phyloP scores from a whole-genome alignment of 2,113 vertebrate genomes.

The Xiphophorus maculatus region DNA sequence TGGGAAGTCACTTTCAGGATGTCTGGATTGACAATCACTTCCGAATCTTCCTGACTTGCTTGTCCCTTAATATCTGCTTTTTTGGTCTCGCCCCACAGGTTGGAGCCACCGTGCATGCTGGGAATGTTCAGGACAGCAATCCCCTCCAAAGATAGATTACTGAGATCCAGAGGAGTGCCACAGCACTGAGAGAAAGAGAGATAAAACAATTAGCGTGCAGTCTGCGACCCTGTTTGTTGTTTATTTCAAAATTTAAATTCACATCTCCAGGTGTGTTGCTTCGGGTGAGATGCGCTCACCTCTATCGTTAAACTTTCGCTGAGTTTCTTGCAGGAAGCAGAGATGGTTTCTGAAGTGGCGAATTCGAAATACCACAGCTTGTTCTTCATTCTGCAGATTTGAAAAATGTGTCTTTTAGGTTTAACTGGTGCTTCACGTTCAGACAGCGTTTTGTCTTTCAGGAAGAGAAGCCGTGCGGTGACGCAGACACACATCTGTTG shows the following conservation, averaged over 20 bases:
- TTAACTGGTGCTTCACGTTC: slow-evolving; percentile 20
- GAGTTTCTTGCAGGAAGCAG: slow-evolving; percentile 92
- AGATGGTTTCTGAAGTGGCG: slow-evolving; percentile 93
- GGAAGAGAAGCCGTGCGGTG: slow-evolving; percentile 6
- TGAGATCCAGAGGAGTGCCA: slow-evolving; percentile 86
- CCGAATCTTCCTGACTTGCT: slow-evolving; percentile 73
- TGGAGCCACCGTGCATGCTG: slow-evolving; percentile 93
- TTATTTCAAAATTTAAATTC: slow-evolving; percentile 20
- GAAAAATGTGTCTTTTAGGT: slow-evolving; percentile 3
- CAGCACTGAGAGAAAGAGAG: slow-evolving; percentile 80
- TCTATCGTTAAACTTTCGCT: slow-evolving; percentile 86
- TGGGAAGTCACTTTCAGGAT: slow-evolving; percentile 87
- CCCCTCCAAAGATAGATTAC: slow-evolving; percentile 84
- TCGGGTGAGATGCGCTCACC: slow-evolving; percentile 70
- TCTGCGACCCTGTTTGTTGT: background rate
- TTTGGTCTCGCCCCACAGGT: slow-evolving; percentile 91
- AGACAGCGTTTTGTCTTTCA: slow-evolving; percentile 15
- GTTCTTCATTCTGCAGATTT: slow-evolving; percentile 90
- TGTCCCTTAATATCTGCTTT: slow-evolving; percentile 75
- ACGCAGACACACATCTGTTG: slow-evolving; percentile 41
- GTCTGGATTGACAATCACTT: slow-evolving; percentile 86
- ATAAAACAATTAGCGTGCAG: background rate
- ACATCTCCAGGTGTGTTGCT: background rate
- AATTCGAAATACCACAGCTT: slow-evolving; percentile 98
- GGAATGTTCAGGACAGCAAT: slow-evolving; percentile 92